phyloP scores from a whole-genome alignment of 1,140 invertebrate genomes.

The Drosophila setifemur region DNA sequence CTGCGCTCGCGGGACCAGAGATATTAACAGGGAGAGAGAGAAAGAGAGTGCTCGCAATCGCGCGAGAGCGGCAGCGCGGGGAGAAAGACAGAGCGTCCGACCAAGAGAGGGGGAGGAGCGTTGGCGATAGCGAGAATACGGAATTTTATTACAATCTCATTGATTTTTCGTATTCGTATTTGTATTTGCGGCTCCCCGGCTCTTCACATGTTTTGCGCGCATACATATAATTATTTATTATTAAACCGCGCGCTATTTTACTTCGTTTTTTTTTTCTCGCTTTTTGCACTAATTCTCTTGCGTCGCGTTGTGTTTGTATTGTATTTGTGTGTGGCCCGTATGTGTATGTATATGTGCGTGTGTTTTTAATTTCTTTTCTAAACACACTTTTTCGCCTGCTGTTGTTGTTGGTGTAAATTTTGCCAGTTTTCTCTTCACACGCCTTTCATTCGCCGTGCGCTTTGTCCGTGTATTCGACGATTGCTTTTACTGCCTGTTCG shows the following conservation, averaged over 20 bases:
- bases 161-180: slow-evolving; percentile 75
- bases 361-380: slow-evolving; percentile 81
- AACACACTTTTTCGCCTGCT: slow-evolving; percentile 72
- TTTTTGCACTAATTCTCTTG: slow-evolving; percentile 74
- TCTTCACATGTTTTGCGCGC: slow-evolving; percentile 68
- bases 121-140: slow-evolving; percentile 57
- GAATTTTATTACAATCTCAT: slow-evolving; percentile 80
- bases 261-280: slow-evolving; percentile 48
- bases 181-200: slow-evolving; percentile 67
- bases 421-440: slow-evolving; percentile 77
- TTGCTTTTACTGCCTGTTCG: slow-evolving; percentile 68
- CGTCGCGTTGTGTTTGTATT: slow-evolving; percentile 46
- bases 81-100: slow-evolving; percentile 33
- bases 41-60: slow-evolving; percentile 24
- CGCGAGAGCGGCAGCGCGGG: slow-evolving; percentile 29
- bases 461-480: slow-evolving; percentile 70
- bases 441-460: slow-evolving; percentile 66
- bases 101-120: slow-evolving; percentile 34
- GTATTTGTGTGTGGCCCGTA: slow-evolving; percentile 24
- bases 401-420: slow-evolving; percentile 73
- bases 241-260: slow-evolving; percentile 75
- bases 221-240: slow-evolving; percentile 79
- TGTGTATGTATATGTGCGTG: slow-evolving; percentile 57
- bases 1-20: slow-evolving; percentile 29
- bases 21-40: slow-evolving; percentile 25